Evolutionary conservation across 2,113 vertebrate species (phyloP).

Genomic region (Bubo scandiacus): DNA sequence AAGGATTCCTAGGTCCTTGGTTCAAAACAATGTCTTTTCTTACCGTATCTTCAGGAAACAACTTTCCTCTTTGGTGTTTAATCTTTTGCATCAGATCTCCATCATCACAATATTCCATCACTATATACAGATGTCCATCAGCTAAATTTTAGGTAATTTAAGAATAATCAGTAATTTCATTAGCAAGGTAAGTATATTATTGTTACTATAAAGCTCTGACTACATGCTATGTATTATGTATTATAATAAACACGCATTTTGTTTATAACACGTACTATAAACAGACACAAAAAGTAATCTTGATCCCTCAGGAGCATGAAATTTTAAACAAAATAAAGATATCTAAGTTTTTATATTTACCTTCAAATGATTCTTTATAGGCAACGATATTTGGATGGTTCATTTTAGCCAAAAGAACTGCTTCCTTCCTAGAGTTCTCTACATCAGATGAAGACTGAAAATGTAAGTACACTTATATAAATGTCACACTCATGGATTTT

Average conservation of each 20-base stretch:
- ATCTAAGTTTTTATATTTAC: slow-evolving; percentile 60
- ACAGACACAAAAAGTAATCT: background rate
- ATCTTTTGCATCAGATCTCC: slow-evolving; percentile 91
- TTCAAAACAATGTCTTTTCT: slow-evolving; percentile 12
- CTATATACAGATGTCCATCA: slow-evolving; percentile 85
- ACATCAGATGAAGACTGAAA: slow-evolving; percentile 76
- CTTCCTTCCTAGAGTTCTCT: slow-evolving; percentile 82
- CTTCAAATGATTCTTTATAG: slow-evolving; percentile 89
- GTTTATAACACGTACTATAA: background rate
- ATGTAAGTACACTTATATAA: background rate
- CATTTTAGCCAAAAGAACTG: slow-evolving; percentile 87
- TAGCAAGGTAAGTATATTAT: background rate
- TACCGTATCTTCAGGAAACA: slow-evolving; percentile 84
- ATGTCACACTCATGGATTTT: background rate
- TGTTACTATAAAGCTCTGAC: background rate
- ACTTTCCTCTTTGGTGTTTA: slow-evolving; percentile 76
- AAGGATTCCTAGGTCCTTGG: background rate
- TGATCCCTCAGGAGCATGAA: background rate
- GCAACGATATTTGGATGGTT: slow-evolving; percentile 89
- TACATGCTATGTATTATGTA: background rate
- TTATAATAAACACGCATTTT: background rate
- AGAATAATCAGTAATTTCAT: slow-evolving; percentile 13
- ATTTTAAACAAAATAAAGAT: background rate
- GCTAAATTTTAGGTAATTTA: slow-evolving; percentile 67
- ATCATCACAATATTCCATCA: slow-evolving; percentile 92